Evolutionary conservation across 2,888 invertebrate species (phyloP).

Genomic region (Nebria brevicollis): DNA sequence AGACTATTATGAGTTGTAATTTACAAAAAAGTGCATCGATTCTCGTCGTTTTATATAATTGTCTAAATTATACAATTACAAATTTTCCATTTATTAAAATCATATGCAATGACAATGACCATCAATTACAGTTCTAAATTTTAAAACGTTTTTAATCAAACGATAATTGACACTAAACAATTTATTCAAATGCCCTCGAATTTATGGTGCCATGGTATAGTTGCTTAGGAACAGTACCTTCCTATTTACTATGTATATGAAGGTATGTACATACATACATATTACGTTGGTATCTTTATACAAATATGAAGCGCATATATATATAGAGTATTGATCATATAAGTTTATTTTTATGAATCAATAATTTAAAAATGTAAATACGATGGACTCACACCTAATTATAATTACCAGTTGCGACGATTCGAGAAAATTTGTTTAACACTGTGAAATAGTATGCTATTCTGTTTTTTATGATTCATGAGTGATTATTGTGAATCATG

Average conservation of each 20-base stretch:
- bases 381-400: neutral
- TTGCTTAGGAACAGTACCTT: neutral
- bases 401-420: neutral
- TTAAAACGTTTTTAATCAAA: neutral
- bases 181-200: neutral
- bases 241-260: too few species aligned
- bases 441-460: neutral
- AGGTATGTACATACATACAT: too few species aligned
- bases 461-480: neutral
- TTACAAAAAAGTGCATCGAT: neutral
- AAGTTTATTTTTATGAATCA: neutral
- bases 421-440: neutral
- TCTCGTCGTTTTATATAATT: too few species aligned
- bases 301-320: neutral
- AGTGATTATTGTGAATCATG: neutral
- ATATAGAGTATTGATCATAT: neutral
- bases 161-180: neutral
- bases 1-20: too few species aligned
- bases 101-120: neutral
- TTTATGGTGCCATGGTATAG: neutral
- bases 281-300: too few species aligned
- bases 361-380: neutral
- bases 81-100: conserved; percentile 1
- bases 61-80: neutral
- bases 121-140: neutral